Percentiles rank a stretch among this genome's conserved stretches.
These are phyloP conservation scores for Caenorhabditis auriculariae DNA, from an alignment of 2,888 invertebrate species.

Conservation along the genomic window DNA sequence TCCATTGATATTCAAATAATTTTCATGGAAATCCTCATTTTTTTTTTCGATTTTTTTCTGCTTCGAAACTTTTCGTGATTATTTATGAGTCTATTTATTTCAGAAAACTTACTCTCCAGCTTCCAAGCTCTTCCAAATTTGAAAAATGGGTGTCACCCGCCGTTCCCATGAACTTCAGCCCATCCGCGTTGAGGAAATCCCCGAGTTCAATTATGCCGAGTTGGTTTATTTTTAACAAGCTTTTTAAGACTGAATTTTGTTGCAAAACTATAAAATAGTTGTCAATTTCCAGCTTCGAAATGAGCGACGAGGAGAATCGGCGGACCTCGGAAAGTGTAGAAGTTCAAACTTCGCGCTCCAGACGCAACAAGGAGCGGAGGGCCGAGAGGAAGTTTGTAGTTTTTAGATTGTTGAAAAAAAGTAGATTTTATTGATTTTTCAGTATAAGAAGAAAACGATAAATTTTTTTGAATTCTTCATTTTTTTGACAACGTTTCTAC, in stretches of 20 bases:
- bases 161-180: slow-evolving; percentile 25
- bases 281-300: no score
- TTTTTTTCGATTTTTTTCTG: not conserved
- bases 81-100: not conserved
- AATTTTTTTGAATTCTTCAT: no score
- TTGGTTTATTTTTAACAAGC: slow-evolving; percentile 20
- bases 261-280: no score
- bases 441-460: no score
- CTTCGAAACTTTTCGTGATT: slow-evolving; percentile 1
- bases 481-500: no score
- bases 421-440: not conserved
- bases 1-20: no score
- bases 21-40: no score
- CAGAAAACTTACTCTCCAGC: not conserved
- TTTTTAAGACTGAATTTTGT: no score
- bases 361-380: slow-evolving; percentile 15
- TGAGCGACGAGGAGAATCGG: no score
- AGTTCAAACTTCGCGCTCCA: slow-evolving; percentile 2
- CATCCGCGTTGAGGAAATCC: slow-evolving; percentile 46
- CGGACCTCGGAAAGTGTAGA: no score
- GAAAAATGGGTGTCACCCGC: slow-evolving; percentile 39
- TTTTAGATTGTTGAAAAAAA: not conserved
- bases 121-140: not conserved
- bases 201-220: slow-evolving; percentile 50
- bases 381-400: slow-evolving; percentile 10